A percentile compares a stretch with the other conserved stretches of the same genome.
These are phyloP conservation scores for Galeopsomyia nigrocyanea DNA, from an alignment of 2,888 invertebrate species.

Conservation along the genomic window DNA sequence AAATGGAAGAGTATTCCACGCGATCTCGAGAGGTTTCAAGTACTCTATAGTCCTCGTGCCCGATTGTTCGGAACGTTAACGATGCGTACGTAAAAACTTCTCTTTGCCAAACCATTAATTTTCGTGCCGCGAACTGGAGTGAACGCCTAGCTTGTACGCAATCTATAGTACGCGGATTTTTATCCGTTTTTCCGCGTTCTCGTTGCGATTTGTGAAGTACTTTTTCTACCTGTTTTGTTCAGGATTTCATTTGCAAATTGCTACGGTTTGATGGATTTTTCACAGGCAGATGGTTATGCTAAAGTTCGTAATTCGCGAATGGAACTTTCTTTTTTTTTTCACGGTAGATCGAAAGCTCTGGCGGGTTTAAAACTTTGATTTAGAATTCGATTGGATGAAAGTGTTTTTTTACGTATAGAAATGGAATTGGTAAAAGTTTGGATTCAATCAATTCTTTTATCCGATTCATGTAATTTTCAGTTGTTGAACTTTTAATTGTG, in stretches of 20 bases:
- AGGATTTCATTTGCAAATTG: too few relatives aligned
- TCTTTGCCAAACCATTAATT: conserved; percentile 12
- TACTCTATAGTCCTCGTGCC: not conserved
- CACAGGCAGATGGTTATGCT: too few relatives aligned
- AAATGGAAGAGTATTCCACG: conserved; percentile 23
- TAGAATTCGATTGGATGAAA: conserved; percentile 1
- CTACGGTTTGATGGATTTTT: too few relatives aligned
- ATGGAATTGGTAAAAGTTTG: not conserved
- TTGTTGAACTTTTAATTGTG: not conserved
- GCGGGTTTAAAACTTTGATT: conserved; percentile 1
- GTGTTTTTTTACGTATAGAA: not conserved
- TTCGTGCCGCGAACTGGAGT: too few relatives aligned
- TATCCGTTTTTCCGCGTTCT: not conserved
- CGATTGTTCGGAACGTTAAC: conserved; percentile 19
- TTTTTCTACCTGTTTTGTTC: too few relatives aligned
- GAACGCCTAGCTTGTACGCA: not conserved
- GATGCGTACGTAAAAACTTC: conserved; percentile 17
- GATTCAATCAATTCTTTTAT: not conserved
- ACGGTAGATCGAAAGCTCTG: not conserved
- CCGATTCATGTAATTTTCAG: not conserved
- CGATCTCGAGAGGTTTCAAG: conserved; percentile 16
- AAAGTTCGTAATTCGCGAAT: too few relatives aligned
- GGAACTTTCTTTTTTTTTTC: not conserved
- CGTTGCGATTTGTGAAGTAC: too few relatives aligned
- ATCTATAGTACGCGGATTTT: conserved; percentile 5